Base-by-base conservation (phyloP, 2,888 invertebrate species). In the Diarsia mendica region DNA sequence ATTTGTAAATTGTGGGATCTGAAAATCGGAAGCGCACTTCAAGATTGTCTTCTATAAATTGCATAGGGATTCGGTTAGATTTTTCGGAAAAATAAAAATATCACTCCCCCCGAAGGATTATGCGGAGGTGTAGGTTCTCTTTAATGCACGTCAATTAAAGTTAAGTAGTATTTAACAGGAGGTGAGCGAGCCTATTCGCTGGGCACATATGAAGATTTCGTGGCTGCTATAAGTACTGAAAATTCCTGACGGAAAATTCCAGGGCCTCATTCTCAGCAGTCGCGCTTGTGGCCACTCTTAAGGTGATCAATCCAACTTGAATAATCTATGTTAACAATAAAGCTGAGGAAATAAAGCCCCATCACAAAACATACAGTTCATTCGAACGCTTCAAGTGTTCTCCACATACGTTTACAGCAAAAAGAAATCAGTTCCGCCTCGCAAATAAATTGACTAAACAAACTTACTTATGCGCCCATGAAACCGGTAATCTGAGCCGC, bases 401-500 rank as follows among this genome's bases (percentile, higher is more conserved):
- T 69, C 48, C 18, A 49, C 67, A 73, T 58, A 53, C 55, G 18
- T 80, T 76, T 68, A 75, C 71, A 71, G 69, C 66, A 61, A 78
- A 83, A 87, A 77, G 77, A 87, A 82, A 83, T 83, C 75, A 80
- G 82, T 85, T 85, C 79, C 86, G 80, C 76, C 48, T 73, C 67
- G 84, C 80, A 75, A 84, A 87, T 82, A 83, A 75, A 78, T 82
- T 85, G 74, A 82, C 81, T 79, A 87, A 87, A 86, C 75, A 83
- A 85, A 87, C 75, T 79, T 79, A 87, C 75, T 79, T 79, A 70
- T 82, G 83, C 71, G 71, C 68, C 80, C 77, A 80, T 79, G 75
- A 79, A 85, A 86, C 83, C 83, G 86, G 86, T 88, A 84, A 80
- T 79, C 75, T 75, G 75, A 61, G 75, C 51, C 48, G 51, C 55